Base-by-base conservation (phyloP, 2,113 vertebrate genomes). In the Stercorarius parasiticus region DNA sequence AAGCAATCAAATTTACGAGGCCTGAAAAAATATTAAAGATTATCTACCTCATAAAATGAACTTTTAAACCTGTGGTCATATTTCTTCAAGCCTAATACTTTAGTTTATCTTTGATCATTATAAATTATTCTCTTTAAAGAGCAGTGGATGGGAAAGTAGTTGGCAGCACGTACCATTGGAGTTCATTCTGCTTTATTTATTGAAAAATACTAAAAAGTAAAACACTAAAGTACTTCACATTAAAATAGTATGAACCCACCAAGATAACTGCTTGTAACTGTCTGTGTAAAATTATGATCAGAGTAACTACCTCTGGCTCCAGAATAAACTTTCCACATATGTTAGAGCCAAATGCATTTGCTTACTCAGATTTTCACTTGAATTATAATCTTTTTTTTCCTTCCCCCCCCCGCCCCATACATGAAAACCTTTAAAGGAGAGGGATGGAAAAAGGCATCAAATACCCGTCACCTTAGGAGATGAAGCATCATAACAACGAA, bases 331-430 rank as follows among this genome's bases (percentile, higher is more conserved):
- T 98, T 98, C 97, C 97, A 82, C 55, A 62, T 52, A 38, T 91
- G 36, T 66, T 26, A 40, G 77, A 97, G 97, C 97, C 97, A 98
- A 98, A 96, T 90, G 70, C n/a, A 42, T 98, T 98, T 98, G 95
- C 97, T 98, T 98, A 97, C 95, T 98, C 86, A 96, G 96, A 97
- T 97, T 97, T 98, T 98, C 82, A 79, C 62, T 96, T 94, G 66
- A 98, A 96, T 97, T 55, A 85, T 86, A 72, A 59, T 56, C 4
- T 40, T 56, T 88, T 64, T 76, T 72, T 50, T n/a, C 40, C 40
- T 42, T 73, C 9, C 20, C 19, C 50, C 82, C 81, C 70, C 59
- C 84, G n/a, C n/a, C 82, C 70, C 81, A 82, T 69, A 59, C 76
- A 82, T 88, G 53, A 96, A 92, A 85, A 88, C 11, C 25, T 90